Conservation (phyloP, 1,140 invertebrate genomes). For the Bombus cullumanus region DNA sequence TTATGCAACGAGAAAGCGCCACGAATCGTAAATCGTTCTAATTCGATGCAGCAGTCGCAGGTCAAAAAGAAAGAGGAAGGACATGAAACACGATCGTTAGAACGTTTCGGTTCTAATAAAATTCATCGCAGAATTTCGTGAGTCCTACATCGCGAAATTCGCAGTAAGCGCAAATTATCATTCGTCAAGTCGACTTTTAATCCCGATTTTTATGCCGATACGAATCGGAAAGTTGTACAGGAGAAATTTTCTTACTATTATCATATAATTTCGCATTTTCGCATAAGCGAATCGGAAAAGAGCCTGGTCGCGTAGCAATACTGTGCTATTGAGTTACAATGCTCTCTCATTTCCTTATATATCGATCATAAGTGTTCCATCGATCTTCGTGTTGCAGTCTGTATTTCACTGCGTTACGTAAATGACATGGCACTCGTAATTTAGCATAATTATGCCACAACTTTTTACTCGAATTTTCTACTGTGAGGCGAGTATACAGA, state of each 20-base stretch:
- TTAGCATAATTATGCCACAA: constrained; percentile 22
- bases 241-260: background rate
- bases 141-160: background rate
- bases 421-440: constrained; percentile 34
- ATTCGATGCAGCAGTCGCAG: background rate
- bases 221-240: background rate
- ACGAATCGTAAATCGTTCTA: constrained; percentile 25
- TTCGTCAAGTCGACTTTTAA: background rate
- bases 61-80: background rate
- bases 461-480: background rate
- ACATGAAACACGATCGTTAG: background rate
- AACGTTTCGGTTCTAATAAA: background rate
- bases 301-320: too few relatives aligned
- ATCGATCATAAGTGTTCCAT: background rate
- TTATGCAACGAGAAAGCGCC: constrained; percentile 45
- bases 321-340: too few relatives aligned
- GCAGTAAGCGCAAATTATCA: background rate
- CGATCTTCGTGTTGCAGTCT: constrained; percentile 4
- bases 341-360: background rate
- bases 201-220: background rate
- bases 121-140: background rate
- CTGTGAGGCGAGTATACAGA: too few relatives aligned
- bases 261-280: background rate
- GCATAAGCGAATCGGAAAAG: too few relatives aligned
- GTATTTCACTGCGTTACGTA: constrained; percentile 25